Base-by-base conservation (phyloP, 2,888 invertebrate species). In the Caenorhabditis sp. region DNA sequence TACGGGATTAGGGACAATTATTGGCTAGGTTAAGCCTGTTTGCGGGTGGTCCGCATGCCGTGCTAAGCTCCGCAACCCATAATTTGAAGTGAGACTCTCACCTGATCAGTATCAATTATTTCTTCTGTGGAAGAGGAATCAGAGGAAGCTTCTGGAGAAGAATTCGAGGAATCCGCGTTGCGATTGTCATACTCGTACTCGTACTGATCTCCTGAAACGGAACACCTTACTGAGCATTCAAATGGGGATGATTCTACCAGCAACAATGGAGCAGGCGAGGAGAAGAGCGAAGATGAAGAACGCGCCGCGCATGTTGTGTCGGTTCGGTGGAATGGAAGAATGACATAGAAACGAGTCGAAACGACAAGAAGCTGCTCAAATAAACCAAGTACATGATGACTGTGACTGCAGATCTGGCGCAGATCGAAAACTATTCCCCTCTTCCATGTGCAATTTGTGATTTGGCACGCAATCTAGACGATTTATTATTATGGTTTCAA, bases 301-400 rank as follows among this genome's bases (percentile, higher is more conserved):
- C 28, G 55, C 51, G 26, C n/a, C n/a, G n/a, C 62, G 53, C 71
- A 71, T 71, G 44, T 53, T 24, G 61, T 28, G 24, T 24, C 15
- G 26, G 24, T 20, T 13, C n/a, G 53, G 50, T 47, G 32, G 40
- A 40, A 13, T 40, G 40, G 13, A 32, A 37, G 20, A 55, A 71
- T 55, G 71, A 62, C 53, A 62, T 32, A 20, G 62, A 44, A 71
- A 40, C 40, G 55, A 11, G 53, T 40, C 32, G 44, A 22, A 50
- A 71, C 44, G 62, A 62, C 62, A 62, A 55, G 61, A 71, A 55
- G 71, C 71, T 71, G 71, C 44, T 62, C 71, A 71, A 71, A 71
- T 47, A 71, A 62, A 44, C 18, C 53, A 20, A 20, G 56, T 32
- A 18, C 28, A 18, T 56, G n/a, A n/a, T n/a, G n/a, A n/a, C n/a